phyloP scores from a whole-genome alignment of 2,797 vertebrate species.

The Mergus octosetaceus region DNA sequence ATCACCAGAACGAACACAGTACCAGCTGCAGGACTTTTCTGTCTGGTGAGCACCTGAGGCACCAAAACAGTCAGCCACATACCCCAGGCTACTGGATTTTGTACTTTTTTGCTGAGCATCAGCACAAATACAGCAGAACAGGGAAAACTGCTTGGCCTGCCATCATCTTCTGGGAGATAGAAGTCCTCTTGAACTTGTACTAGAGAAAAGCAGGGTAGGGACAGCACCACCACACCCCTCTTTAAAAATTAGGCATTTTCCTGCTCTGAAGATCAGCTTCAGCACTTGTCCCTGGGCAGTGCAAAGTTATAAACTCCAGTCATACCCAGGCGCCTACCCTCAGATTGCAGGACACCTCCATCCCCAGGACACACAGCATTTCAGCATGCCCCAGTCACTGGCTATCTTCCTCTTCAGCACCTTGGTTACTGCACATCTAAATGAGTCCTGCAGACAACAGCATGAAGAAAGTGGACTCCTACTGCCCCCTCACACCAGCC shows the following conservation, averaged over 20 bases:
- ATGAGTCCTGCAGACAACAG: no score
- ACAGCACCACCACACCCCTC: rapidly evolving
- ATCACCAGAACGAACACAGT: rapidly evolving
- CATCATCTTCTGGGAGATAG: neutral
- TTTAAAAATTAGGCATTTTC: neutral
- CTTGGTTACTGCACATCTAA: neutral
- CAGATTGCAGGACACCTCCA: rapidly evolving
- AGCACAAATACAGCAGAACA: neutral
- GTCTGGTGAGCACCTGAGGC: neutral
- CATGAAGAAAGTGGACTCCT: neutral
- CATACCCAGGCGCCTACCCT: neutral
- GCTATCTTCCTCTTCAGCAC: rapidly evolving
- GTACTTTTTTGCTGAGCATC: neutral
- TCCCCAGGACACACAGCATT: neutral
- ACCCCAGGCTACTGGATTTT: neutral
- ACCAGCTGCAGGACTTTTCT: neutral
- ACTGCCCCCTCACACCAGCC: neutral
- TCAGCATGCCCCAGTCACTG: neutral
- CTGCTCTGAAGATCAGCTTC: neutral
- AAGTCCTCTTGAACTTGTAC: neutral
- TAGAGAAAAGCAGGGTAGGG: neutral
- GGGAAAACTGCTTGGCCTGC: neutral
- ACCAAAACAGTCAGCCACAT: neutral
- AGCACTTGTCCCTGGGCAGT: neutral
- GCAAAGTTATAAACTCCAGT: neutral